phyloP scores from a whole-genome alignment of 2,113 vertebrate genomes.

The Lamprotornis superbus region DNA sequence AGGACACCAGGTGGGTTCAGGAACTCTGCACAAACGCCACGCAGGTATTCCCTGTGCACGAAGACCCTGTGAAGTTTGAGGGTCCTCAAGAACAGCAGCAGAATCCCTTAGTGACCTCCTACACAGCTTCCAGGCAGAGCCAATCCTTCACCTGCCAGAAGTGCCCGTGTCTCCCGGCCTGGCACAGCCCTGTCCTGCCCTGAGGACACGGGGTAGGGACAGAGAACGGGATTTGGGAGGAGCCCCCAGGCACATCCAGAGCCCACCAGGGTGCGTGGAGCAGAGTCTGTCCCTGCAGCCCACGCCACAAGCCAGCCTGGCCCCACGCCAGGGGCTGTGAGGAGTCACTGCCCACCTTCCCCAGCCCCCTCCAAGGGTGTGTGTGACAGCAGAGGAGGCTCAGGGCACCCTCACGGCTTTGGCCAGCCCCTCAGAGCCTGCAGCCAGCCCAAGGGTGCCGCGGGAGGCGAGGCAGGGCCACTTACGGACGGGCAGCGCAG shows the following conservation, averaged over 20 bases:
- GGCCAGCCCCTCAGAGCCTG: accelerated
- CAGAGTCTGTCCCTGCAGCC: background rate
- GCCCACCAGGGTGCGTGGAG: accelerated
- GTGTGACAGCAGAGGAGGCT: background rate
- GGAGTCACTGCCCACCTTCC: background rate
- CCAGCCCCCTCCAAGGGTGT: too few relatives aligned
- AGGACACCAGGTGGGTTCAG: background rate
- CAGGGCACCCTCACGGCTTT: accelerated
- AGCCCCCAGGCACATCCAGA: background rate
- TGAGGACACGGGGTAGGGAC: accelerated
- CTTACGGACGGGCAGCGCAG: slow-evolving; percentile 85
- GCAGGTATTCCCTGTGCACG: background rate
- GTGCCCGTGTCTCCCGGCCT: accelerated
- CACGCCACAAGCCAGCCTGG: accelerated
- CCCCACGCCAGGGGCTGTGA: background rate
- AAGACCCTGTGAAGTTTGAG: accelerated
- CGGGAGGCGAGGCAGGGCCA: background rate
- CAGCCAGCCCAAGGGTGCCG: accelerated
- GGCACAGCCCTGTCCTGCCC: background rate
- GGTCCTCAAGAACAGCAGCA: too few relatives aligned
- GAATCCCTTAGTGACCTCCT: too few relatives aligned
- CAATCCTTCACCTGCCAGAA: background rate
- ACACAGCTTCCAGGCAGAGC: background rate
- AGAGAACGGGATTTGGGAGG: background rate
- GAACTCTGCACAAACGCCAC: background rate